Evolutionary conservation across 64 coral and sea anemone genomes (phyloP), one percentile per base, ranked within the genome.

Genomic region (Astreopora myriophthalma): DNA sequence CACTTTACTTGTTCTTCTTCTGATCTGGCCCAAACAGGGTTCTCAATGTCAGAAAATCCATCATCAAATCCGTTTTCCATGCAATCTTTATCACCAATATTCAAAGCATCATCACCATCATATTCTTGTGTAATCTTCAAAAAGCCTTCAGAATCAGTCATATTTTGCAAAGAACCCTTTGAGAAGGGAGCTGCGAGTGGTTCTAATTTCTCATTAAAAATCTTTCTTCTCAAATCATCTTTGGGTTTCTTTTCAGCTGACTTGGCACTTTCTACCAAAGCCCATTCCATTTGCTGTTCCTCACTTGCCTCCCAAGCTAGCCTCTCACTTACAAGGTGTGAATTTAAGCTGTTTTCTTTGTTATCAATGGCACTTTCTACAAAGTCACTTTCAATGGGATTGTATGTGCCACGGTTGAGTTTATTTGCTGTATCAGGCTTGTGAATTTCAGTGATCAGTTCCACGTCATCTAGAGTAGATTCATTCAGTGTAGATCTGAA

Each of bases 1-100:
- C 90, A 92, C 34, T 86, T 69, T 30, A 92, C 30, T 67, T 92
- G 90, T 8, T 92, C 63, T 20, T 92, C 79, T 69, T 92, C 90
- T 10, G 79, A 35, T 24, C 55, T n/a, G 0, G 8, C n/a, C 79
- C 52, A 64, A 5, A 83, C 57, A 13, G 79, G 57, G 32, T 83
- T 60, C 14, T 83, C n/a, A 20, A 6, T 5, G 30, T 19, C 29
- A 64, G 17, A 35, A 8, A 37, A 9, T 8, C 0, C 0, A 36
- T 36, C 22, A 5, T 13, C 32, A 6, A 25, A 35, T 9, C 7
- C 33, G 3, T 23, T 22, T 63, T 37, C 17, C 30, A 3, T 33
- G 28, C 1, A 34, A 19, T 61, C 25, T 60, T 80, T 22, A 8
- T 60, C 55, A 37, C 22, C 8, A 10, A 20, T n/a, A 28, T 14